Conservation (phyloP, 2,113 vertebrate species). For the Oxyruncus cristatus region DNA sequence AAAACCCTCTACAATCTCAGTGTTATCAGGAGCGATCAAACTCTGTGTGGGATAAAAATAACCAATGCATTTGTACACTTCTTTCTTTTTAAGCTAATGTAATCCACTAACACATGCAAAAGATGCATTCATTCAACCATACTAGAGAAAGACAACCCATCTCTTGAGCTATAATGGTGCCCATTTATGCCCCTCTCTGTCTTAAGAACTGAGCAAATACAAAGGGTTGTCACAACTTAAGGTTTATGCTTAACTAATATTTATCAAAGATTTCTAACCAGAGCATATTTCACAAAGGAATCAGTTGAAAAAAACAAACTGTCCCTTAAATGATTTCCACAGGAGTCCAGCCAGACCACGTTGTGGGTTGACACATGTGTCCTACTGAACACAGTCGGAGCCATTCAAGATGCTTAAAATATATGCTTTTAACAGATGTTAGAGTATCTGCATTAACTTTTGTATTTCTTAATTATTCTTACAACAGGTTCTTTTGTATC, state of each 20-base stretch:
- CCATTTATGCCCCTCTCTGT: not conserved
- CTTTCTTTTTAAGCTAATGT: not conserved
- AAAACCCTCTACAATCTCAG: not conserved
- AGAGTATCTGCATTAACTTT: not conserved
- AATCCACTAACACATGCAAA: not conserved
- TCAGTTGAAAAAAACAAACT: not conserved
- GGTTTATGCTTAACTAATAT: not conserved
- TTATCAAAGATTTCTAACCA: not conserved
- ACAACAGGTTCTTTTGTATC: not conserved
- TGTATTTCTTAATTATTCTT: not conserved
- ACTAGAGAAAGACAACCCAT: not conserved
- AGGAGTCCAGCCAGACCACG: not conserved
- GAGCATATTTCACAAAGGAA: not conserved
- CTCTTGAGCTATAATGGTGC: not conserved
- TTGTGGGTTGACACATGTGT: not conserved
- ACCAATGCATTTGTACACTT: not conserved
- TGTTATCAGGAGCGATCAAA: not conserved
- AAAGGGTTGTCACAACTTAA: not conserved
- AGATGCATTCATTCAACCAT: not conserved
- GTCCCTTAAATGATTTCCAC: not conserved
- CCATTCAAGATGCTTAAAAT: not conserved
- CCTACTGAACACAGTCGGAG: not conserved
- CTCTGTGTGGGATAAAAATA: not conserved
- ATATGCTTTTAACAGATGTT: not conserved
- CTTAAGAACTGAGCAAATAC: not conserved